Evolutionary conservation across 2,888 invertebrate genomes (phyloP), one percentile per base, ranked within the genome.

Genomic region (Eulithis prunata): DNA sequence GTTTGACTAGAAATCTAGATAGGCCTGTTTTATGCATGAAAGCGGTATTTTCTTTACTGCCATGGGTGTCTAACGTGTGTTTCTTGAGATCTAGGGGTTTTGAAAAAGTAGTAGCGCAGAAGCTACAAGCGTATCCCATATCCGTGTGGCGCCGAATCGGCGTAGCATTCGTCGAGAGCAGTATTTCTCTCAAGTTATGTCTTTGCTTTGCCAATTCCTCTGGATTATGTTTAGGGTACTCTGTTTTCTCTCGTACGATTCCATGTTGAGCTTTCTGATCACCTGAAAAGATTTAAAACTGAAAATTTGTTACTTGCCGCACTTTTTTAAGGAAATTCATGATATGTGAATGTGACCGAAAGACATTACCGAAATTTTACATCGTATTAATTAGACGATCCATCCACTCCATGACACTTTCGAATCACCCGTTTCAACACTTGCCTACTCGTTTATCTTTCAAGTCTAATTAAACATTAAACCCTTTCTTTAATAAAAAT

Each of bases 161-260:
- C 0, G 89, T 90, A 0, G 88, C 89, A 57, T 87, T 89, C 0
- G 89, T 80, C 61, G 71, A 77, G 5, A 70, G 64, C 2, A 88
- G 68, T 32, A 89, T 78, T 56, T 76, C 75, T 57, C 66, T 71
- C n/a, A 85, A 67, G 61, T 88, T 87, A 5, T 71, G 70, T 21
- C 77, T 71, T 57, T 86, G 87, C 66, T 85, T 85, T 28, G 52
- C 21, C 38, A 78, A 57, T 65, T 76, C 75, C 2, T 56, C 53
- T 12, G 47, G 21, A n/a, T 58, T 32, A 21, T 41, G 13, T 66
- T 55, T 66, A 41, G 12, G 32, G 12, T 32, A 41, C n/a, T 64
- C 38, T 41, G 51, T 47, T 45, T 47, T 64, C 12, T 21, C 46
- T 36, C 45, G 45, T 10, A 0, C 36, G 1, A 12, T n/a, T 36